Conservation (phyloP, 2,113 vertebrate genomes). For the Cebidichthys violaceus region DNA sequence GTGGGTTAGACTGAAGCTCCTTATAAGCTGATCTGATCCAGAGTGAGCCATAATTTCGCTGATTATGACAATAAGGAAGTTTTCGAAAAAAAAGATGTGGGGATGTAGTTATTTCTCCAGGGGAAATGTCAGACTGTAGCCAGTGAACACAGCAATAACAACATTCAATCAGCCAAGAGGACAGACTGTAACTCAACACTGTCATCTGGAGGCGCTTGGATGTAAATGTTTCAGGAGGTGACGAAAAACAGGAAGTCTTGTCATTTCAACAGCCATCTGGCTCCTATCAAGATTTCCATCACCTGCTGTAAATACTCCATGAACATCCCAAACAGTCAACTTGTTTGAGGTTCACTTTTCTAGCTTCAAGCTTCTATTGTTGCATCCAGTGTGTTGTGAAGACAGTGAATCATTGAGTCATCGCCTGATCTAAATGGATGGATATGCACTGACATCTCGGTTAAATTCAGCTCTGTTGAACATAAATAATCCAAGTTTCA, state of each 20-base stretch:
- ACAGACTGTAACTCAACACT: conserved; percentile 62
- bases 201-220: conserved; percentile 58
- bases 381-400: neutral
- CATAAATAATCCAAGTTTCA: neutral
- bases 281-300: conserved; percentile 2
- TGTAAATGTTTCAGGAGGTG: conserved; percentile 12
- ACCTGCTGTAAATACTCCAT: neutral
- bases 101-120: conserved; percentile 32
- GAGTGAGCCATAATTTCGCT: conserved; percentile 26
- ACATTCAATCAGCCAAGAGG: neutral
- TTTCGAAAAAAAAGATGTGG: neutral
- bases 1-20: conserved; percentile 8
- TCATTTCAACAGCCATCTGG: conserved; percentile 13
- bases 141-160: conserved; percentile 18
- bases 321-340: neutral
- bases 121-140: conserved; percentile 34
- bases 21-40: neutral
- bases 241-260: conserved; percentile 10
- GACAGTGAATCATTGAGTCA: neutral
- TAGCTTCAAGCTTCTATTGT: neutral
- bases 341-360: neutral
- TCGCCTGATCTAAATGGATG: neutral
- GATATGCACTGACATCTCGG: neutral
- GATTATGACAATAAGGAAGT: conserved; percentile 25
- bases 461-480: neutral